These are phyloP conservation scores for Parotocinclus haroldoi DNA, from an alignment of 2,797 vertebrate genomes.

Conservation along the genomic window DNA sequence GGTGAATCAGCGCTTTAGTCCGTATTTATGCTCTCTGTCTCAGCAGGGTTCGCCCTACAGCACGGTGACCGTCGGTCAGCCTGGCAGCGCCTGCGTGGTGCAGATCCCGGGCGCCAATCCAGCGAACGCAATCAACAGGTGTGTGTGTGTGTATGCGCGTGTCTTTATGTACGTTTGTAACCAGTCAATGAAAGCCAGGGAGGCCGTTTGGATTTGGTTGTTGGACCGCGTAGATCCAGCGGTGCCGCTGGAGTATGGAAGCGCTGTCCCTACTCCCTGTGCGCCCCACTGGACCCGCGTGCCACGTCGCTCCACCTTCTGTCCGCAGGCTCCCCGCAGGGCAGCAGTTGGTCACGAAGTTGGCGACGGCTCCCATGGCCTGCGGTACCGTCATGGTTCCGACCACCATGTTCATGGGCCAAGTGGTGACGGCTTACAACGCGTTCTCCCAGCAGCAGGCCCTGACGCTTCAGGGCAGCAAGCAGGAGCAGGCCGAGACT, in stretches of 20 bases:
- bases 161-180: too few relatives aligned
- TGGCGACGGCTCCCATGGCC: conserved; percentile 89
- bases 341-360: conserved; percentile 93
- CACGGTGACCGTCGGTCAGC: conserved; percentile 96
- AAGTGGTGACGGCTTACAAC: conserved; percentile 91
- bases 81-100: conserved; percentile 80
- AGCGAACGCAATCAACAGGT: too few relatives aligned
- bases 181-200: too few relatives aligned
- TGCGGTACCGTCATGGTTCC: conserved; percentile 96
- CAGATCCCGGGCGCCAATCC: conserved; percentile 84
- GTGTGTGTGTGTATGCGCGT: too few relatives aligned
- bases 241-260: too few relatives aligned
- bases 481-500: conserved; percentile 61
- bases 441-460: conserved; percentile 77
- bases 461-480: conserved; percentile 69
- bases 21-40: conserved; percentile 60
- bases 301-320: too few relatives aligned
- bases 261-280: too few relatives aligned
- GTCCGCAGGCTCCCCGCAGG: conserved; percentile 86
- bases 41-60: conserved; percentile 81
- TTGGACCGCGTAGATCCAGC: too few relatives aligned
- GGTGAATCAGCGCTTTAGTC: conserved; percentile 21
- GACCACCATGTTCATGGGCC: conserved; percentile 98
- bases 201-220: too few relatives aligned
- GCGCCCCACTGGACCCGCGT: too few relatives aligned